Evolutionary conservation across 2,113 vertebrate species (phyloP), one percentile per base, ranked within the genome.

Genomic region (Ramphastos sulfuratus): DNA sequence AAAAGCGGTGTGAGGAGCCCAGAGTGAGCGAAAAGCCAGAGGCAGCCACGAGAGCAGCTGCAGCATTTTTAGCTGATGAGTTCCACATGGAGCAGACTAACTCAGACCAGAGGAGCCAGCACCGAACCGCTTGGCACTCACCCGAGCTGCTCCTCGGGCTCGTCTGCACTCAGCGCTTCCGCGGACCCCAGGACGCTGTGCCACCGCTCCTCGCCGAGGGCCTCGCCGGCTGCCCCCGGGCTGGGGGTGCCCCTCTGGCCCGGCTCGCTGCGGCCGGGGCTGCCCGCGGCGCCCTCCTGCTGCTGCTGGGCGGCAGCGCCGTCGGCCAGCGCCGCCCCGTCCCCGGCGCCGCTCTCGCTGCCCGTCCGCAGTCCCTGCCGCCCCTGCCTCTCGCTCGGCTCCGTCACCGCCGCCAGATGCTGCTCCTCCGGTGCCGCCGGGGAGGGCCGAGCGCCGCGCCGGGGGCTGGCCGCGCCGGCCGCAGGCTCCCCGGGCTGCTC

Each of bases 131-230:
- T 80, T 8, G 25, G 4, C 72, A 94, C 84, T 97, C 88, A 97
- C 97, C 96, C 81, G 2, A 96, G 74, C 59, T 73, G 93, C 30
- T 97, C 96, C n/a, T 97, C 96, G 0, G 52, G n/a, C 71, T 97
- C 92, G 6, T 93, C 82, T 0, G 75, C 65, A 0, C 90, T 90
- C 2, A 94, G 85, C 6, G 85, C 92, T 79, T 90, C 96, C 0
- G 83, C 85, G n/a, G 92, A 93, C 8, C 92, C 95, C 73, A 85
- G 92, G 4, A 76, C 3, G 3, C 82, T 25, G 15, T 69, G 73
- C 61, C 86, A 89, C 19, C 23, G 20, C 63, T 81, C 48, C 55
- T 48, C 78, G 87, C 82, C 27, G 44, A 89, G 85, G 54, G 67
- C 27, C 55, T 64, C 20, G 3, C 81, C 19, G 1, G 72, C 6